These are phyloP conservation scores for Thymelicus acteon DNA, from an alignment of 2,888 invertebrate species.

Conservation along the genomic window DNA sequence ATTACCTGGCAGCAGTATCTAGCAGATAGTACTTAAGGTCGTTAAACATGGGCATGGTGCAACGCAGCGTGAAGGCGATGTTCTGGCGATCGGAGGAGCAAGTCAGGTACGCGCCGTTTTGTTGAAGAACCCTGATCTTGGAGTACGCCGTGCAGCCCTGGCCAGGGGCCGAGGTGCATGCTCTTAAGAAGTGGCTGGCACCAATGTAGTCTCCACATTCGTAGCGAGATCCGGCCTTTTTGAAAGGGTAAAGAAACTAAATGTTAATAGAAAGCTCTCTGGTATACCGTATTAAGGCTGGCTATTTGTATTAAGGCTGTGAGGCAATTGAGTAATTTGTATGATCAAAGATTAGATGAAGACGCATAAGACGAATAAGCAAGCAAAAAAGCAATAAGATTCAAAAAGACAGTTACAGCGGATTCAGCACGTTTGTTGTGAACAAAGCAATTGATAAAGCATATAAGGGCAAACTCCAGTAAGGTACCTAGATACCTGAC, in stretches of 20 bases:
- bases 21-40: constrained; percentile 62
- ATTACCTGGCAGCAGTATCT: constrained; percentile 65
- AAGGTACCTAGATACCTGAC: too few relatives aligned
- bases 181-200: constrained; percentile 90
- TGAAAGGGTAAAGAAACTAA: neutral
- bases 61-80: constrained; percentile 89
- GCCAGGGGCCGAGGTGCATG: constrained; percentile 89
- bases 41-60: constrained; percentile 55
- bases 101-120: constrained; percentile 89
- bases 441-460: too few relatives aligned
- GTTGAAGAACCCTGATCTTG: constrained; percentile 91
- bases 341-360: too few relatives aligned
- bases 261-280: too few relatives aligned
- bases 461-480: too few relatives aligned
- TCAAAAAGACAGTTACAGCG: too few relatives aligned
- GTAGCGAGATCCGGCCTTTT: constrained; percentile 93
- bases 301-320: too few relatives aligned
- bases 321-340: too few relatives aligned
- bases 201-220: constrained; percentile 91
- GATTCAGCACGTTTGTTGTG: too few relatives aligned
- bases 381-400: too few relatives aligned
- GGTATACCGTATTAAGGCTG: too few relatives aligned
- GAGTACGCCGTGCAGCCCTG: constrained; percentile 87
- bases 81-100: constrained; percentile 90
- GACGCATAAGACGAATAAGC: too few relatives aligned